Evolutionary conservation across 30 jellyfish, hydroid and myxozoan genomes (phyloP).

Genomic region (Haliclystus octoradiatus): DNA sequence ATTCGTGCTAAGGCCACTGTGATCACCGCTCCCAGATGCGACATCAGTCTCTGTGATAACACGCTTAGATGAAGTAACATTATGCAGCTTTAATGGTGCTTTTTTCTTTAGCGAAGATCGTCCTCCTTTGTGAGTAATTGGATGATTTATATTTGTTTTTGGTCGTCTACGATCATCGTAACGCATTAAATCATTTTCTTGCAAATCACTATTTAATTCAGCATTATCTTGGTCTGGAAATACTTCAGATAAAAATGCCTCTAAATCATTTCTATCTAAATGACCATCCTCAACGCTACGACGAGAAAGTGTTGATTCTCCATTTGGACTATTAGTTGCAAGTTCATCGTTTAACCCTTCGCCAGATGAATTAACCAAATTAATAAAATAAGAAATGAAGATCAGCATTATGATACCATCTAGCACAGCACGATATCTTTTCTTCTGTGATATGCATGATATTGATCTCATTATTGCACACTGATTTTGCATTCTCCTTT

Average conservation of each 20-base stretch:
- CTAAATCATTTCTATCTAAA: background rate
- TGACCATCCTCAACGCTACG: background rate
- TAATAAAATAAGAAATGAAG: too few relatives aligned
- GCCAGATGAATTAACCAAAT: too few relatives aligned
- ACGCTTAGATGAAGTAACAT: background rate
- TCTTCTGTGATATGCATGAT: too few relatives aligned
- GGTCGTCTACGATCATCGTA: too few relatives aligned
- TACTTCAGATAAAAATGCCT: background rate
- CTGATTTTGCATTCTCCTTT: background rate
- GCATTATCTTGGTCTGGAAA: background rate
- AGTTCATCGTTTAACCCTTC: too few relatives aligned
- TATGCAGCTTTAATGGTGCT: too few relatives aligned
- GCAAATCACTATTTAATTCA: background rate
- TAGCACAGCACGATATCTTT: too few relatives aligned
- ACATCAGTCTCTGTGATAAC: background rate
- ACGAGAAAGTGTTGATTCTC: background rate
- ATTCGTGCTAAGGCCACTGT: background rate
- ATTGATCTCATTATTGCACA: too few relatives aligned
- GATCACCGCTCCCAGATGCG: constrained; percentile 1
- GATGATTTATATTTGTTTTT: too few relatives aligned
- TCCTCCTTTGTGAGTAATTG: background rate
- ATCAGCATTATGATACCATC: too few relatives aligned
- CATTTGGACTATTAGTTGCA: too few relatives aligned
- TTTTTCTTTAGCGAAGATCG: background rate
- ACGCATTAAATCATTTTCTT: background rate